Evolutionary conservation across 2,113 vertebrate genomes (phyloP), one percentile per base, ranked within the genome.

Genomic region (Perognathus longimembris): DNA sequence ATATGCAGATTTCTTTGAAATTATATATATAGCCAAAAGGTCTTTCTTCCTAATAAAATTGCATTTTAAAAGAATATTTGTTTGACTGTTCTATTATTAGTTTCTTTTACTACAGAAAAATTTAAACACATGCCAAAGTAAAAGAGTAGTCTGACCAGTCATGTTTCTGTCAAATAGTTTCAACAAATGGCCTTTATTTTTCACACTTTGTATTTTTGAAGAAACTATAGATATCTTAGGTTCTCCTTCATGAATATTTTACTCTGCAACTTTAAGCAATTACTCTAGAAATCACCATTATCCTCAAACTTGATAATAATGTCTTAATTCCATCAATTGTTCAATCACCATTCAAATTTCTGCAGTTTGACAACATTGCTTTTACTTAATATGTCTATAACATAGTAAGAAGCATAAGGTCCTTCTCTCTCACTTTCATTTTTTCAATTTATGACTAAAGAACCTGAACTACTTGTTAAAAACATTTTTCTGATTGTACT

Each of bases 1-100:
- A 82, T 64, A 91, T 77, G 71, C 50, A 70, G 42, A 82, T 87
- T 87, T 71, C 21, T 18, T 87, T 64, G 40, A 91, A 82, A 91
- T 91, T 77, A 88, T 22, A 91, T 87, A 91, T 70, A 70, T 26
- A 64, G 64, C 38, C 77, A 76, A 82, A 71, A 24, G 40, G 63
- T 54, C 54, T 67, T 79, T 73, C 28, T 75, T 40, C 81, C 38
- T 82, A 63, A 64, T 8, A 71, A 76, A 89, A 86, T 7, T 45
- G 6, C 20, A 77, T 64, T 86, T 90, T 82, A 77, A 12, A 50
- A 54, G 21, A 61, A 78, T 61, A 50, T 67, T 84, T 88, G 42
- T 40, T 59, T 67, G 45, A 10, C 8, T 63, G 71, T 88, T 78
- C 88, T 88, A 50, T 63, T 89, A 63, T 89, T 85, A 70, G 63